Evolutionary conservation across 2,113 vertebrate genomes (phyloP).

Genomic region (Silurus glanis): DNA sequence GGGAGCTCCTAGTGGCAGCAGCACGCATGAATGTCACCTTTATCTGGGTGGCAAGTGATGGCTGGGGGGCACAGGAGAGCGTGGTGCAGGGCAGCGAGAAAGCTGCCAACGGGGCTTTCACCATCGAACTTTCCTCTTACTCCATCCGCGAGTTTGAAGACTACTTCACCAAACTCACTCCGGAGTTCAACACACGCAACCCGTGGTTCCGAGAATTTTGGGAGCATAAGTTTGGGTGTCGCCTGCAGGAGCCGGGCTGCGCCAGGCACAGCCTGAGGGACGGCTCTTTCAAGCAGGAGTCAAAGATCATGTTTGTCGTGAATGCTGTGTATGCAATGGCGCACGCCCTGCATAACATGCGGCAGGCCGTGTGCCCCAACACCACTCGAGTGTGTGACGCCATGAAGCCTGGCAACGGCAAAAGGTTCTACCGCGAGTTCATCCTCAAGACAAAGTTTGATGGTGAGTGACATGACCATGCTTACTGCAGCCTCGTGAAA

Average conservation of each 20-base stretch:
- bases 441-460: slow-evolving; percentile 96
- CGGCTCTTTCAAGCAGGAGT: slow-evolving; percentile 88
- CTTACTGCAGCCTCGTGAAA: not conserved
- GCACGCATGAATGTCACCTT: slow-evolving; percentile 89
- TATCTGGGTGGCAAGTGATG: slow-evolving; percentile 95
- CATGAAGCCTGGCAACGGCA: slow-evolving; percentile 89
- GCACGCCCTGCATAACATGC: slow-evolving; percentile 91
- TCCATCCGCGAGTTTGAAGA: slow-evolving; percentile 84
- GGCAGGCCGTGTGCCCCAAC: slow-evolving; percentile 86
- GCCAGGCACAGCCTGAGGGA: slow-evolving; percentile 80
- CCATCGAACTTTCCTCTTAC: slow-evolving; percentile 93
- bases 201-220: slow-evolving; percentile 97
- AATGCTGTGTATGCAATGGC: slow-evolving; percentile 97
- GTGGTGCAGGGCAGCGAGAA: slow-evolving; percentile 91
- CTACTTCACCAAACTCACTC: slow-evolving; percentile 87
- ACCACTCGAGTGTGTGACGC: slow-evolving; percentile 84
- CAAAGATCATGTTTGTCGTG: slow-evolving; percentile 96
- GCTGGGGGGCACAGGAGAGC: slow-evolving; percentile 95
- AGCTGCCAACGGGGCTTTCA: slow-evolving; percentile 90
- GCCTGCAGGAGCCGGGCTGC: slow-evolving; percentile 82
- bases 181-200: slow-evolving; percentile 91
- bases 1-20: slow-evolving; percentile 87
- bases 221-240: slow-evolving; percentile 94
- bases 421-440: slow-evolving; percentile 93
- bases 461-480: slow-evolving; percentile 74